phyloP scores from a whole-genome alignment of 2,888 invertebrate species.

The Unio pictorum region DNA sequence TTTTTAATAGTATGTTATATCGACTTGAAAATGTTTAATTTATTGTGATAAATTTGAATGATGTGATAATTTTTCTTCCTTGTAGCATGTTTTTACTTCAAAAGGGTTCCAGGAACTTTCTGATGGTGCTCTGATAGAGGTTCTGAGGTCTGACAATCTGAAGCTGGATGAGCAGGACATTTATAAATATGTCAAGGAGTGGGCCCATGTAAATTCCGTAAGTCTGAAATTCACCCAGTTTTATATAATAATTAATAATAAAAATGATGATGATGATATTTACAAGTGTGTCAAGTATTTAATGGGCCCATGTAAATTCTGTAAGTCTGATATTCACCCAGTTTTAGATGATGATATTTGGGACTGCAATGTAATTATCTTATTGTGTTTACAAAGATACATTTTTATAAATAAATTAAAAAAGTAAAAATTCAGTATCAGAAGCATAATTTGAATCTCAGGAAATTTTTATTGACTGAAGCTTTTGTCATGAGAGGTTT shows the following conservation, averaged over 20 bases:
- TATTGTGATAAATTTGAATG: background rate
- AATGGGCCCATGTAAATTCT: slow-evolving; percentile 67
- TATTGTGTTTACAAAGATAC: too few relatives aligned
- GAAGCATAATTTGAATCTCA: too few relatives aligned
- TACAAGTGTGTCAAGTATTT: slow-evolving; percentile 55
- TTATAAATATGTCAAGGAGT: slow-evolving; percentile 58
- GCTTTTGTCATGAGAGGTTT: too few relatives aligned
- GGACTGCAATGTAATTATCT: too few relatives aligned
- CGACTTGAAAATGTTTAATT: too few relatives aligned
- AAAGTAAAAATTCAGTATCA: too few relatives aligned
- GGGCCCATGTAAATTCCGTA: slow-evolving; percentile 68
- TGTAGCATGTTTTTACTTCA: slow-evolving; percentile 65
- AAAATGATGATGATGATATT: too few relatives aligned
- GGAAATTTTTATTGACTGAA: too few relatives aligned
- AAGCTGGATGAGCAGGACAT: slow-evolving; percentile 65
- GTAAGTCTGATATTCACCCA: slow-evolving; percentile 34
- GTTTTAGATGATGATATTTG: too few relatives aligned
- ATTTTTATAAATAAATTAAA: too few relatives aligned
- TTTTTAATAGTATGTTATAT: too few relatives aligned
- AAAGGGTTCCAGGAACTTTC: slow-evolving; percentile 67
- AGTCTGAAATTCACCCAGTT: slow-evolving; percentile 11
- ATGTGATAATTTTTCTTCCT: slow-evolving; percentile 5
- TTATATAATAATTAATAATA: too few relatives aligned
- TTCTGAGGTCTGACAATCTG: slow-evolving; percentile 58
- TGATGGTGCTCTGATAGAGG: slow-evolving; percentile 60